A percentile compares a stretch with the other conserved stretches of the same genome.
Conservation (phyloP, 2,797 vertebrate genomes). For the Pelodytes ibericus region DNA sequence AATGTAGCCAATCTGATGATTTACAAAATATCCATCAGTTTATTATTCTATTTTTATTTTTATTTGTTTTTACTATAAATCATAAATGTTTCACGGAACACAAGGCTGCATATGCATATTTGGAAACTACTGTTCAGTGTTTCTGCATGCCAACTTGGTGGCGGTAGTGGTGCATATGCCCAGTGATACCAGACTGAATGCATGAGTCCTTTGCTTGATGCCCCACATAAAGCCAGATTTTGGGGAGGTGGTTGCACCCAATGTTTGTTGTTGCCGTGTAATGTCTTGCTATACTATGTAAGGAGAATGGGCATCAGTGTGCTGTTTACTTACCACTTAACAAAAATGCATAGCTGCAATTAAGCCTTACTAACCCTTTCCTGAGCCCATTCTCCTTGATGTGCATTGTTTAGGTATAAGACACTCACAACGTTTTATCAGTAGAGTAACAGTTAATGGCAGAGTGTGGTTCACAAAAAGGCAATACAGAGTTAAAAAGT, state of each 20-base stretch:
- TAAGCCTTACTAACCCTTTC: conserved; percentile 54
- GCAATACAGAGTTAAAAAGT: background rate
- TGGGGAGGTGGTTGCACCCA: conserved; percentile 92
- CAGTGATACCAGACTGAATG: conserved; percentile 83
- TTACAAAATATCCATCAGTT: background rate
- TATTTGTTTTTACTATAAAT: conserved; percentile 41
- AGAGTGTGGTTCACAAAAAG: conserved; percentile 61
- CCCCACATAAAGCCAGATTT: conserved; percentile 95
- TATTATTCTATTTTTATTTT: background rate
- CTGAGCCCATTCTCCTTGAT: conserved; percentile 72
- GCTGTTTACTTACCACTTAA: conserved; percentile 57
- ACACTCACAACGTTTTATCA: conserved; percentile 56
- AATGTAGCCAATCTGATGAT: background rate
- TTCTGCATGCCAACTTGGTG: conserved; percentile 88
- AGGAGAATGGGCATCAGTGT: conserved; percentile 71
- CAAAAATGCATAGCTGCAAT: conserved; percentile 53
- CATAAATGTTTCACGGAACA: conserved; percentile 64
- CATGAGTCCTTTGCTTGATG: conserved; percentile 93
- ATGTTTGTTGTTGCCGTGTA: conserved; percentile 83
- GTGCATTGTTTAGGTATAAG: conserved; percentile 57
- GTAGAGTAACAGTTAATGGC: conserved; percentile 50
- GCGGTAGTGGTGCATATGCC: conserved; percentile 78
- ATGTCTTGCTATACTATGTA: conserved; percentile 75
- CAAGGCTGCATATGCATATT: conserved; percentile 77
- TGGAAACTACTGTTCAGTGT: conserved; percentile 74